Base-by-base conservation (phyloP, 2,113 vertebrate genomes). In the Sapayoa aenigma region DNA sequence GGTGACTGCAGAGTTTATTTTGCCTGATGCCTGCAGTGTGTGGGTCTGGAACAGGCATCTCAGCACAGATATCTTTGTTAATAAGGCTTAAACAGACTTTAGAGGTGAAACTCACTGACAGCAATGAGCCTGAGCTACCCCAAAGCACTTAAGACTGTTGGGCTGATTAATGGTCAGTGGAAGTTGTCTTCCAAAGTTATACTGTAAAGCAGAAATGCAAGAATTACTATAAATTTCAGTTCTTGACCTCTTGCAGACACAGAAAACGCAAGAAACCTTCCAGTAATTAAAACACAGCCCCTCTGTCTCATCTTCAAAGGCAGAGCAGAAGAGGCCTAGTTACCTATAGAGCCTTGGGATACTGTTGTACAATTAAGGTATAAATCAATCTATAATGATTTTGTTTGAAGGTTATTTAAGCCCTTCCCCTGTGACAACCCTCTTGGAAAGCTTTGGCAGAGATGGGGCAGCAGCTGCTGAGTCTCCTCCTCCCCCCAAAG, bases 371-470 rank as follows among this genome's bases (percentile, higher is more conserved):
- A 91, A 96, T 95, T 95, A 93, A 85, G 74, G 84, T 41, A 86
- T 84, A 96, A 90, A 95, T 94, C 97, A 93, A 96, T 96, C 91
- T 83, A 68, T 73, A 96, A 96, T 96, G 94, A 92, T 96, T 97
- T 87, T 17, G 2, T 86, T 84, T 87, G 93, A 95, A 97, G 95
- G 97, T 90, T 95, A 80, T 97, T 98, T 91, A 93, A 95, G 93
- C 96, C 89, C 68, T 93, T 97, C 94, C 94, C 89, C 93, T 41
- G 37, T 10, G 33, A 88, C 93, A 97, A 96, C 95, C 96, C 93
- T 95, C 81, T 42, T 15, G 79, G 94, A 90, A 82, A 87, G 86
- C 58, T 67, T 30, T 55, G 63, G 85, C 71, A 79, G 94, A 69
- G 96, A 89, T 52, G 77, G 91, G 84, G 65, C 87, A 97, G 95